A percentile compares a stretch with the other conserved stretches of the same genome.
Conservation (phyloP, 1,140 invertebrate species). For the Drosophila ficusphila region DNA sequence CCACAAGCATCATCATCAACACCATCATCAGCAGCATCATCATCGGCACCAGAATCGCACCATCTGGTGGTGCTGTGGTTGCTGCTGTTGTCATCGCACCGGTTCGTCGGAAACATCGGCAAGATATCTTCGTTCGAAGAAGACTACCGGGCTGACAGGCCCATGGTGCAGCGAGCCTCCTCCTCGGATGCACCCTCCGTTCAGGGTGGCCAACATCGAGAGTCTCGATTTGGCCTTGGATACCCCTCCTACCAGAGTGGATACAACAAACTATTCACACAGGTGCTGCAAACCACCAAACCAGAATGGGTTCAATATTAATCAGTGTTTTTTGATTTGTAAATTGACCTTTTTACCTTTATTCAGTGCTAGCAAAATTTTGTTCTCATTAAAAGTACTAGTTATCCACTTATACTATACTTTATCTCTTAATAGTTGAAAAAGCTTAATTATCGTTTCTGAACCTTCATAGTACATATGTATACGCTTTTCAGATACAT, state of each 20-base stretch:
- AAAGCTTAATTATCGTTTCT: too few relatives aligned
- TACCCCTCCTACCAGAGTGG: slow-evolving; percentile 92
- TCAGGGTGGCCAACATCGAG: slow-evolving; percentile 82
- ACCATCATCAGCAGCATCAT: slow-evolving; percentile 6
- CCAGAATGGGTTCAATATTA: background rate
- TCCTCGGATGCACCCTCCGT: slow-evolving; percentile 84
- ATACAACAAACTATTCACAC: slow-evolving; percentile 95
- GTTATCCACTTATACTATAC: too few relatives aligned
- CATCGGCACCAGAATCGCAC: slow-evolving; percentile 18
- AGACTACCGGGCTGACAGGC: slow-evolving; percentile 84
- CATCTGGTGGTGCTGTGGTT: slow-evolving; percentile 36
- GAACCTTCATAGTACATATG: too few relatives aligned
- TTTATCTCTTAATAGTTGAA: too few relatives aligned
- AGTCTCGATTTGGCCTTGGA: slow-evolving; percentile 85
- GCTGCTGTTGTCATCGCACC: slow-evolving; percentile 45
- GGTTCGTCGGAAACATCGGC: slow-evolving; percentile 66
- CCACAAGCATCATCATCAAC: slow-evolving; percentile 5
- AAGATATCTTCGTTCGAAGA: slow-evolving; percentile 84
- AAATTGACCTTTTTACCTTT: too few relatives aligned
- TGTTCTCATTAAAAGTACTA: too few relatives aligned
- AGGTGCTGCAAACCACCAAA: slow-evolving; percentile 86
- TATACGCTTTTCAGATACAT: too few relatives aligned
- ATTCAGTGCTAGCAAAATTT: too few relatives aligned
- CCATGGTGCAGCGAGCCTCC: slow-evolving; percentile 84
- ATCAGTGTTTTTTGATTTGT: too few relatives aligned